Conservation (phyloP, 2,797 vertebrate genomes). For the Smutsia temminckii region DNA sequence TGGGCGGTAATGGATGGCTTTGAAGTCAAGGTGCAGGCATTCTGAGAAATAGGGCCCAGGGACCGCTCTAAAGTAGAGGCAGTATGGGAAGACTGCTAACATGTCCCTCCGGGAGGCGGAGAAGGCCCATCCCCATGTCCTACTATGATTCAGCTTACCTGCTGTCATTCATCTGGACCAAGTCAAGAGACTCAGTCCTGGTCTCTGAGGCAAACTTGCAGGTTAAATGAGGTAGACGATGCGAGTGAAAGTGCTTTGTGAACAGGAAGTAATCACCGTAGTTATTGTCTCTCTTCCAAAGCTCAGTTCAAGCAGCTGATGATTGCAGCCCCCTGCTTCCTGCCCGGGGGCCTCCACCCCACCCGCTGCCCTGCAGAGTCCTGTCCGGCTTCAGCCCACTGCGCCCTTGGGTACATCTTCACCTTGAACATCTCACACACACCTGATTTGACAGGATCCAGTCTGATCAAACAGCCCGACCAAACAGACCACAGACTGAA, state of each 20-base stretch:
- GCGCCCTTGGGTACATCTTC: not conserved
- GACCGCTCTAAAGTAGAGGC: not conserved
- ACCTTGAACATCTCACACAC: not conserved
- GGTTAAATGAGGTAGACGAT: not conserved
- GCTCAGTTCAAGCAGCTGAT: not conserved
- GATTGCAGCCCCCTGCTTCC: fast-evolving
- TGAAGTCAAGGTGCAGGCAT: not conserved
- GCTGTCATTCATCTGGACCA: not conserved
- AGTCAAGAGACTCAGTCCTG: not conserved
- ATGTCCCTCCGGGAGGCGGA: not conserved
- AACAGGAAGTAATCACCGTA: not conserved
- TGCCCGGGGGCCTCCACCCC: not conserved
- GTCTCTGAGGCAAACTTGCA: not conserved
- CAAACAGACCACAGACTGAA: not conserved
- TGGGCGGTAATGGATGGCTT: not conserved
- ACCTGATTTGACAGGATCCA: not conserved
- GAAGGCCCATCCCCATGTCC: not conserved
- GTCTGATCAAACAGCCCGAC: not conserved
- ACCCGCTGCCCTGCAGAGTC: not conserved
- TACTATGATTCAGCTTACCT: not conserved
- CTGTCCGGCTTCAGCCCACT: not conserved
- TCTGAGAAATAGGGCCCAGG: not conserved
- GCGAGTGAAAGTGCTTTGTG: not conserved
- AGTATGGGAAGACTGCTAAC: not conserved
- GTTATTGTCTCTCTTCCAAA: not conserved